Evolutionary conservation across 2,113 vertebrate genomes (phyloP).

Genomic region (Lanius collurio): DNA sequence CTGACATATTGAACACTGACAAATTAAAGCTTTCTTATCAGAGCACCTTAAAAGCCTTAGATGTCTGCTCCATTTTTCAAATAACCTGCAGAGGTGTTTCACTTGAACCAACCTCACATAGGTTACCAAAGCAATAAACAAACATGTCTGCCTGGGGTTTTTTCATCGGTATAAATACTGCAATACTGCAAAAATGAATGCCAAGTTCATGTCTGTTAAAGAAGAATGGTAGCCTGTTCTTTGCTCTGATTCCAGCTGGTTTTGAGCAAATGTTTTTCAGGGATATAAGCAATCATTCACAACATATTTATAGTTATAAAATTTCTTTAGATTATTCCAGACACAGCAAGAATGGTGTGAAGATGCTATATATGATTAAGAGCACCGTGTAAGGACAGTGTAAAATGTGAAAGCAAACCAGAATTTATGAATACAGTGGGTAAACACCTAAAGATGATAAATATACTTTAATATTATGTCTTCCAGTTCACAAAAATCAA

Average conservation of each 20-base stretch:
- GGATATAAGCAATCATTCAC: not conserved
- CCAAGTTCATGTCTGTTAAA: not conserved
- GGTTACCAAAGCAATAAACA: constrained; percentile 48
- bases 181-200: not conserved
- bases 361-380: not conserved
- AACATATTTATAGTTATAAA: not conserved
- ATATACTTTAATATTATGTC: not conserved
- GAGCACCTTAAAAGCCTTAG: constrained; percentile 47
- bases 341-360: not conserved
- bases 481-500: not conserved
- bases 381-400: not conserved
- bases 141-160: constrained; percentile 23
- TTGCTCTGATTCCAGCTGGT: not conserved
- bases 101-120: not conserved
- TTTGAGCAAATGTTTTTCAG: not conserved
- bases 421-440: not conserved
- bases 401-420: constrained; percentile 1
- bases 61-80: constrained; percentile 24
- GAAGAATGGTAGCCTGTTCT: not conserved
- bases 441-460: not conserved
- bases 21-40: constrained; percentile 70
- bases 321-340: not conserved
- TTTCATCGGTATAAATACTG: not conserved
- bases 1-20: constrained; percentile 67
- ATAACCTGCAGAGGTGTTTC: constrained; percentile 14